Conservation (phyloP, 1,140 invertebrate species). For the Geopemphigus sp. region DNA sequence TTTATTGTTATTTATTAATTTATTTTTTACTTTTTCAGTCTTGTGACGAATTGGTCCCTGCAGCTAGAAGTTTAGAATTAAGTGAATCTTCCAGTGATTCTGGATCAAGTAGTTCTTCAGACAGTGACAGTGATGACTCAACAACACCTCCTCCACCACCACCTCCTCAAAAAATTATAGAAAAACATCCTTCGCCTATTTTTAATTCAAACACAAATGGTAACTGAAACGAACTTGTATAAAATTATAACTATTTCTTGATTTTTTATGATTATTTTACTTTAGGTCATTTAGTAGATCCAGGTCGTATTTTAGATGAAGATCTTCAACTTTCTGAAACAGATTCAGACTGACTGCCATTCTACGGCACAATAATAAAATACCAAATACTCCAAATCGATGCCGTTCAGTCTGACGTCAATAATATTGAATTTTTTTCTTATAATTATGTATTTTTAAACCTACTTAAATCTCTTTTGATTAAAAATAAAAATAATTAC, state of each 20-base stretch:
- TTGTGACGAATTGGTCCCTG: constrained; percentile 33
- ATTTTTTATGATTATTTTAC: constrained; percentile 3
- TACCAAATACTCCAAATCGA: constrained; percentile 39
- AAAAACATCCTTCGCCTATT: constrained; percentile 15
- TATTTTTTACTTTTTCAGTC: constrained; percentile 24
- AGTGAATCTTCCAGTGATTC: constrained; percentile 41
- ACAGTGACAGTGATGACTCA: constrained; percentile 52
- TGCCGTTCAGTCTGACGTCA: constrained; percentile 28
- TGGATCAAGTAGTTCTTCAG: constrained; percentile 52
- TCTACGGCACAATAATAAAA: constrained; percentile 6
- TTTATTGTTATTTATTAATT: not conserved
- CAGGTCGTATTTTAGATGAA: constrained; percentile 50
- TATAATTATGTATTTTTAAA: constrained; percentile 46
- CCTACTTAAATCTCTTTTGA: constrained; percentile 46
- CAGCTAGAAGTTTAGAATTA: constrained; percentile 45
- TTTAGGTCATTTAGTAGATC: constrained; percentile 51
- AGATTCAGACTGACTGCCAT: constrained; percentile 49
- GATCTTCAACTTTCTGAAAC: constrained; percentile 50
- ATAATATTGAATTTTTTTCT: constrained; percentile 15
- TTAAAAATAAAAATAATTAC: constrained; percentile 45
- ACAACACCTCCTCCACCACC: constrained; percentile 44
- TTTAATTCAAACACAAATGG: constrained; percentile 51
- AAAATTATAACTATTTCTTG: not conserved
- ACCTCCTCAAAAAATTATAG: constrained; percentile 37
- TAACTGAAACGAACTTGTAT: not conserved